A percentile compares a stretch with the other conserved stretches of the same genome.
Evolutionary conservation across 1,140 invertebrate species (phyloP).

Genomic region (Phortica variegata): DNA sequence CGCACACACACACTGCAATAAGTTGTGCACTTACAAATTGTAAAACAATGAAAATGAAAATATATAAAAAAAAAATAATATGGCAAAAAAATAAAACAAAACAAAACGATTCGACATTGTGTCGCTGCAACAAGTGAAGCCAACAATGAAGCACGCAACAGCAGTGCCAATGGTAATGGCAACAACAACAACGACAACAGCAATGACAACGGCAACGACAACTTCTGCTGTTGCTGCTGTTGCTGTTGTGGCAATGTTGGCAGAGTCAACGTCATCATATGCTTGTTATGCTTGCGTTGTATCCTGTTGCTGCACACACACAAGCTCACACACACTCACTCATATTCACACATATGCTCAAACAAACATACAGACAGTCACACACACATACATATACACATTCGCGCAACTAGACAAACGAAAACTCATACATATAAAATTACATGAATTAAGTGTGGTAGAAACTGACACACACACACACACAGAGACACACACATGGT

Average conservation of each 20-base stretch:
- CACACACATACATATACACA: slow-evolving; percentile 7
- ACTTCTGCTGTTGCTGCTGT: background rate
- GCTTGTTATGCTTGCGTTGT: background rate
- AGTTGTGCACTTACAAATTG: slow-evolving; percentile 50
- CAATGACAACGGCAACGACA: background rate
- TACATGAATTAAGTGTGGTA: slow-evolving; percentile 51
- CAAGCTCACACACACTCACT: slow-evolving; percentile 3
- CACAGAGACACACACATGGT: slow-evolving; percentile 1
- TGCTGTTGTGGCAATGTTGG: slow-evolving; percentile 1
- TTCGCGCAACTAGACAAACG: too few relatives aligned
- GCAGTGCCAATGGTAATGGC: too few relatives aligned
- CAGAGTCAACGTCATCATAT: background rate
- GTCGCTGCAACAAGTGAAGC: background rate
- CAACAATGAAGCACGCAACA: slow-evolving; percentile 15
- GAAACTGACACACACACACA: slow-evolving; percentile 30
- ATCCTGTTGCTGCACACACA: slow-evolving; percentile 1
- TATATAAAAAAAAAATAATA: slow-evolving; percentile 24
- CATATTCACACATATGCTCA: too few relatives aligned
- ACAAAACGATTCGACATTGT: background rate
- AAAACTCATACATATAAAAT: too few relatives aligned
- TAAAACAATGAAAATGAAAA: slow-evolving; percentile 51
- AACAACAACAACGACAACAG: too few relatives aligned
- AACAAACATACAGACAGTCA: too few relatives aligned
- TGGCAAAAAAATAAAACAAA: background rate
- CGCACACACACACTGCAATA: slow-evolving; percentile 30